Conservation (phyloP, 2,888 invertebrate genomes). For the Hemistola chrysoprasaria region DNA sequence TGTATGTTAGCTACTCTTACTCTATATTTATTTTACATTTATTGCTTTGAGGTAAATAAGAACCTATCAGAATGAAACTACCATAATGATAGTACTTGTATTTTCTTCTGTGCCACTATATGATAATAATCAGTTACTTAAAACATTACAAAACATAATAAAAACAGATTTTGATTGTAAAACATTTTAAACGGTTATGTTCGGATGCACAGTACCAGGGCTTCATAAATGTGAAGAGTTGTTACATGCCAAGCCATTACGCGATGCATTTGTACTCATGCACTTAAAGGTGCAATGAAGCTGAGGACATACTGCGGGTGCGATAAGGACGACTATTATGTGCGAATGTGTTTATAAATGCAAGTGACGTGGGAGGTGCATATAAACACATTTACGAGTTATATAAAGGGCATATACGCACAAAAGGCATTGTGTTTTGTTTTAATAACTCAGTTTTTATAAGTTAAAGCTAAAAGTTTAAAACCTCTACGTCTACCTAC, state of each 20-base stretch:
- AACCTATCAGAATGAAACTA: no score
- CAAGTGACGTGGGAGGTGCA: constrained; percentile 50
- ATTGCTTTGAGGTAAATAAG: no score
- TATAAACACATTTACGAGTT: constrained; percentile 33
- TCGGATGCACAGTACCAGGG: constrained; percentile 64
- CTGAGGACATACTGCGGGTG: no score
- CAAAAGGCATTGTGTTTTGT: constrained; percentile 16
- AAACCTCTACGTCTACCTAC: no score
- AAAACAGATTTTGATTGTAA: constrained; percentile 1
- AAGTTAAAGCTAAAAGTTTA: no score
- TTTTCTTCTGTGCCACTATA: no score
- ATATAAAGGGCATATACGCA: constrained; percentile 24
- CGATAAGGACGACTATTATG: constrained; percentile 53
- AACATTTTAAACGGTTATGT: constrained; percentile 46
- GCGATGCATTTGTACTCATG: constrained; percentile 62
- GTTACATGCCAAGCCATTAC: constrained; percentile 56
- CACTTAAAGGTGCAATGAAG: constrained; percentile 39
- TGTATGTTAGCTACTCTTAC: no score
- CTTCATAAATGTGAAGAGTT: constrained; percentile 53
- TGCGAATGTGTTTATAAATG: constrained; percentile 46
- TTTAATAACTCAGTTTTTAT: constrained; percentile 4
- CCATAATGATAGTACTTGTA: no score
- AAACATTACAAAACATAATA: constrained; percentile 9
- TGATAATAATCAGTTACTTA: no score
- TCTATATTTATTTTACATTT: no score